Conservation (phyloP, 2,797 vertebrate species). For the Sebastiscus tertius region DNA sequence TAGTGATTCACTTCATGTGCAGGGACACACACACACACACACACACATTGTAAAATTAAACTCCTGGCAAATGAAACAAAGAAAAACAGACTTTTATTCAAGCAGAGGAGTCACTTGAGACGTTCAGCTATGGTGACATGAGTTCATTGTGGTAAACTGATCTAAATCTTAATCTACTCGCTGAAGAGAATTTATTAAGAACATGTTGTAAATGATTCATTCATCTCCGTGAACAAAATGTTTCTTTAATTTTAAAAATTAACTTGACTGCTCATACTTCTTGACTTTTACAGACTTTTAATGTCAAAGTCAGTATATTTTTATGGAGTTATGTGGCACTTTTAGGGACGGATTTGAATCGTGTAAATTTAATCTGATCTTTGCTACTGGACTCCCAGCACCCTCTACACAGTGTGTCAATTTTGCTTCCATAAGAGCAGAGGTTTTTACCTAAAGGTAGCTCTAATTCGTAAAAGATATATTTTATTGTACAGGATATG, state of each 20-base stretch:
- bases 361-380: not conserved
- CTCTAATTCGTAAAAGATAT: not conserved
- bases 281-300: not conserved
- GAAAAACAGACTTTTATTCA: not conserved
- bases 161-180: not conserved
- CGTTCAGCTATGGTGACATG: slow-evolving; percentile 1
- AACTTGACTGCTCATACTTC: not conserved
- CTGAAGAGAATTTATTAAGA: not conserved
- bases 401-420: not conserved
- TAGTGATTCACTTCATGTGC: slow-evolving; percentile 16
- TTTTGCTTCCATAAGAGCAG: not conserved
- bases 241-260: not conserved
- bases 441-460: not conserved
- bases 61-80: slow-evolving; percentile 3
- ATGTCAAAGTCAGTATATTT: not conserved
- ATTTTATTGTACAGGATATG: not conserved
- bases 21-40: not conserved
- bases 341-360: not conserved
- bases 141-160: slow-evolving; percentile 21
- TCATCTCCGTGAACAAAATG: not conserved
- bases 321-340: not conserved
- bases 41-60: not conserved
- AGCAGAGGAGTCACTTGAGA: not conserved
- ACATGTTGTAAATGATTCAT: not conserved
- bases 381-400: not conserved